A percentile compares a stretch with the other conserved stretches of the same genome.
phyloP scores from a whole-genome alignment of 92 coral and sea anemone species.

The Palythoa heliodiscus region DNA sequence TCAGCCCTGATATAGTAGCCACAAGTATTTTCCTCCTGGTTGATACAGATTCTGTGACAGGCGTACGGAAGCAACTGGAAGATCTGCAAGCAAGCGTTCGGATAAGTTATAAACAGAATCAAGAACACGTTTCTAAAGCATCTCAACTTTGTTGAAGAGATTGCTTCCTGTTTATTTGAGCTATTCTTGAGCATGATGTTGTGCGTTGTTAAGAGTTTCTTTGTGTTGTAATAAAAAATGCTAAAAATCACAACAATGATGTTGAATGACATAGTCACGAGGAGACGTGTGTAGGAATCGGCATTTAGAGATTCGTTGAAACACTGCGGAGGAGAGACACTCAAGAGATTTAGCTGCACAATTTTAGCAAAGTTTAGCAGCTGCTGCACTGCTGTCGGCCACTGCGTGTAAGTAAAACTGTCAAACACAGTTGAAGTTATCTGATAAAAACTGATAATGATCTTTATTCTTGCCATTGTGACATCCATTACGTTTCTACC shows the following conservation, averaged over 20 bases:
- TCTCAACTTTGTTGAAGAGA: slow-evolving; percentile 21
- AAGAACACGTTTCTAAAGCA: slow-evolving; percentile 55
- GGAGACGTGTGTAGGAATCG: slow-evolving; percentile 54
- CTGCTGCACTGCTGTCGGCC: slow-evolving; percentile 57
- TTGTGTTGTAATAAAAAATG: slow-evolving; percentile 36
- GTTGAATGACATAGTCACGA: slow-evolving; percentile 39
- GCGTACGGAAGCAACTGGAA: slow-evolving; percentile 55
- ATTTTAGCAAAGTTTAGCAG: slow-evolving; percentile 56
- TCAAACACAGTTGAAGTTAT: slow-evolving; percentile 61
- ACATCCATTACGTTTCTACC: slow-evolving; percentile 47
- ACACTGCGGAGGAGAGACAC: slow-evolving; percentile 58
- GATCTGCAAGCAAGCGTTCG: slow-evolving; percentile 55
- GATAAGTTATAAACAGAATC: slow-evolving; percentile 59
- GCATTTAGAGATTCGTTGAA: slow-evolving; percentile 42
- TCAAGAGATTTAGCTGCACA: slow-evolving; percentile 58
- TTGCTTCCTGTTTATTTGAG: not conserved
- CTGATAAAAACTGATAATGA: slow-evolving; percentile 65
- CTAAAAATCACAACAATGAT: slow-evolving; percentile 30
- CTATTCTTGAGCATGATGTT: not conserved
- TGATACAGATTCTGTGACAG: slow-evolving; percentile 57
- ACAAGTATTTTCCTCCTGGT: slow-evolving; percentile 25
- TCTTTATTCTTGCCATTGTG: slow-evolving; percentile 60
- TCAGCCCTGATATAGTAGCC: slow-evolving; percentile 56
- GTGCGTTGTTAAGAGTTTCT: slow-evolving; percentile 8
- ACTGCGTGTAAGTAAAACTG: slow-evolving; percentile 55